Percentiles rank a stretch among this genome's conserved stretches.
phyloP scores from a whole-genome alignment of 2,797 vertebrate species.

The Intellagama lesueurii region DNA sequence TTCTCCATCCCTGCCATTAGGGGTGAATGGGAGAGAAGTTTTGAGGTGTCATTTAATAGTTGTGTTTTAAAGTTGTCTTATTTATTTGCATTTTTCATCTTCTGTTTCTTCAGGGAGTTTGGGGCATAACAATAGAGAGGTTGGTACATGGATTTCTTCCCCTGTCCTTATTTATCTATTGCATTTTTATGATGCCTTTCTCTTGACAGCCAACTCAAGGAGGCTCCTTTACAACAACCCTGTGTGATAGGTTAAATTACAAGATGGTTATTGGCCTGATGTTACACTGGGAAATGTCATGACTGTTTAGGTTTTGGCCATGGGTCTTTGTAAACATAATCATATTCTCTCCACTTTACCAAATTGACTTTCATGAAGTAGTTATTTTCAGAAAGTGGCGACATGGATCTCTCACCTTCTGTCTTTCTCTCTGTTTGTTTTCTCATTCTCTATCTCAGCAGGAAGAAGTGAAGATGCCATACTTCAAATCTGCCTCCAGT shows the following conservation, averaged over 20 bases:
- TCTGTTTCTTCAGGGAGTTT: not conserved
- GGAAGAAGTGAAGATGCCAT: slow-evolving; percentile 73
- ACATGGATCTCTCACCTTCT: not conserved
- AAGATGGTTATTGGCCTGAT: not conserved
- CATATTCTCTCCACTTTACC: not conserved
- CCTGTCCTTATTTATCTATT: no score
- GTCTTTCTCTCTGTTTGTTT: not conserved
- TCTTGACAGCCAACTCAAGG: no score
- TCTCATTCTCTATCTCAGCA: slow-evolving; percentile 9
- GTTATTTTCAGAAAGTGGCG: slow-evolving; percentile 5
- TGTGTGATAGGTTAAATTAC: not conserved
- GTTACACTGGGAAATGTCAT: not conserved
- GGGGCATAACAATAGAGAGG: not conserved
- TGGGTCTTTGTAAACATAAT: not conserved
- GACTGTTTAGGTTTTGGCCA: not conserved
- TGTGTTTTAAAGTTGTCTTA: not conserved
- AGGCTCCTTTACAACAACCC: not conserved
- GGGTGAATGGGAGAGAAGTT: not conserved
- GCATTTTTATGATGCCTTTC: no score
- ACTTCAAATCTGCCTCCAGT: slow-evolving; percentile 74
- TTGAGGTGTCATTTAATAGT: not conserved
- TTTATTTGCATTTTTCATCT: not conserved
- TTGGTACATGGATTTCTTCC: not conserved
- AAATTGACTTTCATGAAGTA: not conserved
- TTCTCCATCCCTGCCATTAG: not conserved